Evolutionary conservation across 2,113 vertebrate genomes (phyloP), one percentile per base, ranked within the genome.

Genomic region (Sialia sialis): DNA sequence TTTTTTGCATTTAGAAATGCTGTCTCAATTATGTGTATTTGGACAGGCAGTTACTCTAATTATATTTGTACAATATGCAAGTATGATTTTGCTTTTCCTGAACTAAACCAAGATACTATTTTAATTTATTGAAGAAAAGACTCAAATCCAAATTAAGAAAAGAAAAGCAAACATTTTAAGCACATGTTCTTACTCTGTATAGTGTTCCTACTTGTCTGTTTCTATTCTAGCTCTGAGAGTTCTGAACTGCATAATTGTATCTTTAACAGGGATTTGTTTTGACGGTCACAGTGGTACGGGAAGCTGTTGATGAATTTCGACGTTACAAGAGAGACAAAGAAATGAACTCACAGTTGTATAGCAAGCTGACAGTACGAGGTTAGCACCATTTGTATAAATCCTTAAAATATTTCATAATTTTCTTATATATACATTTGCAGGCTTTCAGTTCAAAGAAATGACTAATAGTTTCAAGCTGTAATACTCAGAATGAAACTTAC

Each of bases 311-410:
- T 81, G 99, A 99, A 95, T 98, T 98, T 91, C 98, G 99, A 2
- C 98, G 99, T 72, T 99, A 98, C 96, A 98, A 98, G 88, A 98
- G 99, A 81, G 99, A 99, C 98, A 99, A 99, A 96, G 99, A 99
- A 94, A 99, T 99, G 98, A 99, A 99, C 97, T 99, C 99, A 10
- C 99, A 99, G 63, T 98, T 99, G 26, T 99, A 99, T 94, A 99
- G 98, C 98, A 99, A 99, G 93, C 98, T 99, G 86, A 99, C 99
- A 85, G 94, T 99, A 86, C 97, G 99, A 99, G 99, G 99, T 99
- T 70, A 97, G 98, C 66, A 54, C 63, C 16, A 17, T 68, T 75
- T 80, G 11, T 88, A 46, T 48, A 56, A 75, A 81, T 83, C 17
- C 30, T 94, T 15, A 9, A 76, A 80, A 44, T 32, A 39, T 6